phyloP scores from a whole-genome alignment of 2,888 invertebrate genomes.

The Cantharis rufa region DNA sequence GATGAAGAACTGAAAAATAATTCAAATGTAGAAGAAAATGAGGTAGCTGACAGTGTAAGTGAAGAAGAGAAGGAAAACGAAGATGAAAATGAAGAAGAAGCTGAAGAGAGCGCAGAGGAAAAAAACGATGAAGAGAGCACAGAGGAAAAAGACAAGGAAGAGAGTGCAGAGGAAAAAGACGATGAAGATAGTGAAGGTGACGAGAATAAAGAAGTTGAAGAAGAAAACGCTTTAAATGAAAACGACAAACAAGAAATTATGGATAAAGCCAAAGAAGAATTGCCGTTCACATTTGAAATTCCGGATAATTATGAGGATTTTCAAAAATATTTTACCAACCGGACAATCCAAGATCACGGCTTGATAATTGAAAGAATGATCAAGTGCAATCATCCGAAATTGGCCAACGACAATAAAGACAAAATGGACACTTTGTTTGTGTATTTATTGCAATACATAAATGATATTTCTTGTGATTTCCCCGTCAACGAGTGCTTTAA shows the following conservation, averaged over 20 bases:
- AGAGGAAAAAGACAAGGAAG: neutral
- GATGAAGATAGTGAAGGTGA: neutral
- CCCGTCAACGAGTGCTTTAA: constrained; percentile 61
- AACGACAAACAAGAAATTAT: constrained; percentile 50
- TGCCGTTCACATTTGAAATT: constrained; percentile 64
- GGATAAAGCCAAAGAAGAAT: constrained; percentile 62
- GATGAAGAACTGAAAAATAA: constrained; percentile 46
- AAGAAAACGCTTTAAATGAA: constrained; percentile 23
- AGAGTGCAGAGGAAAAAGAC: neutral
- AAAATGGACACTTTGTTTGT: constrained; percentile 74
- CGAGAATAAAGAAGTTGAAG: constrained; percentile 45
- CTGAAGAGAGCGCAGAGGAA: constrained; percentile 37
- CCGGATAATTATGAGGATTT: constrained; percentile 69
- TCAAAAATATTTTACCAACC: constrained; percentile 63
- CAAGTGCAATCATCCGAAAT: constrained; percentile 84
- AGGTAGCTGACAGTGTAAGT: constrained; percentile 23
- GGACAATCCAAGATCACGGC: constrained; percentile 67
- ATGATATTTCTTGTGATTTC: constrained; percentile 64
- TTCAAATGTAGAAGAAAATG: constrained; percentile 45
- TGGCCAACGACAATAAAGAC: constrained; percentile 78
- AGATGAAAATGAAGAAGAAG: constrained; percentile 54
- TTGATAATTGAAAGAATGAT: constrained; percentile 79
- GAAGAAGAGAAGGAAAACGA: neutral
- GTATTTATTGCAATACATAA: constrained; percentile 76
- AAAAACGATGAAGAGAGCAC: neutral